Evolutionary conservation across 2,113 vertebrate genomes (phyloP), one percentile per base, ranked within the genome.

Genomic region (Sinosuthora webbiana): DNA sequence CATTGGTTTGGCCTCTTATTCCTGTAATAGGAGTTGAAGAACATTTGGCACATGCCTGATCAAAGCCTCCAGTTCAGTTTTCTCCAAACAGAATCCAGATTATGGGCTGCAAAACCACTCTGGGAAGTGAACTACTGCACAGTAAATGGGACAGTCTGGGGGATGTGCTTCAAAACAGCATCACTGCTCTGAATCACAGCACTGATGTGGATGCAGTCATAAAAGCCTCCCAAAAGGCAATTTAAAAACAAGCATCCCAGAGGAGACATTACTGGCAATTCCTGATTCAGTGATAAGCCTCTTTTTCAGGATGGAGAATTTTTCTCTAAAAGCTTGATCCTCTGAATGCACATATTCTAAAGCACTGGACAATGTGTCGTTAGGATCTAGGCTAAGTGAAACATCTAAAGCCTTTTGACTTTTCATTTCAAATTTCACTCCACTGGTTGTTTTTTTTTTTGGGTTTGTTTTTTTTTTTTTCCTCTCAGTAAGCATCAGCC

Each of bases 191-290:
- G 92, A 93, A 92, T 94, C 91, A 78, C 76, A 75, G 89, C 56
- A 25, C 60, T 90, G 86, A 74, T 94, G 83, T 63, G 91, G 92
- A 92, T 81, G 89, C 42, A 93, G 83, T 53, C 86, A 60, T 95
- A 96, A 96, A 97, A 96, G 86, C 94, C 60, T 95, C 95, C 95
- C 96, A 92, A 94, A 95, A 90, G 94, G 64, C 95, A 94, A 93
- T 97, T 94, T 96, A 78, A 97, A 96, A 94, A 95, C 83, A 95
- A 90, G 86, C 73, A 89, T 97, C 96, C 94, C 96, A 78, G 80
- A 87, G 94, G 94, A 96, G 92, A 94, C 83, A 94, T 96, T 96
- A 96, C 44, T 75, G 69, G 77, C 90, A 93, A 74, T 95, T 96
- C 92, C 83, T 96, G 90, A 90, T 95, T 96, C 76, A 45, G 69